phyloP scores from a whole-genome alignment of 1,140 invertebrate genomes.

The Dendroctonus ponderosae region DNA sequence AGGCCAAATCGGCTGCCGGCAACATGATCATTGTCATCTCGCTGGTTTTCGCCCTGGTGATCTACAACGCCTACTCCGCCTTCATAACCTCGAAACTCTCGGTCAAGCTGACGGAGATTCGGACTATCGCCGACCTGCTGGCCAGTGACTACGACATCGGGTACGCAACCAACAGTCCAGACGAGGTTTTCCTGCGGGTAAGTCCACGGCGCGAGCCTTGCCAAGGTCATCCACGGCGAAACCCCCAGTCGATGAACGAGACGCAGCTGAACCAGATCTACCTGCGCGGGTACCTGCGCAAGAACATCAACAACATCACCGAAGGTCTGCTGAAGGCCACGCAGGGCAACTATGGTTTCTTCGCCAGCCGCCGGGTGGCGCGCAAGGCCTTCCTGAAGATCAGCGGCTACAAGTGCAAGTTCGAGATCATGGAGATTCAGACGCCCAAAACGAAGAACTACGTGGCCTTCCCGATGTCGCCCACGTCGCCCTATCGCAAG shows the following conservation, averaged over 20 bases:
- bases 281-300: conserved; percentile 38
- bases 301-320: conserved; percentile 34
- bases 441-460: conserved; percentile 29
- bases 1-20: conserved; percentile 56
- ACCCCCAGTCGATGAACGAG: conserved; percentile 30
- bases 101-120: conserved; percentile 58
- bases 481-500: conserved; percentile 35
- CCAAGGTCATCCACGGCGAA: neutral
- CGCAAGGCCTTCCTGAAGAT: conserved; percentile 33
- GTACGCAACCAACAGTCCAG: conserved; percentile 56
- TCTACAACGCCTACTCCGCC: conserved; percentile 57
- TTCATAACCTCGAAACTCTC: conserved; percentile 63
- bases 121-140: conserved; percentile 58
- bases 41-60: conserved; percentile 56
- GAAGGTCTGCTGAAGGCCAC: conserved; percentile 35
- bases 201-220: neutral
- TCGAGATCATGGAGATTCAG: conserved; percentile 36
- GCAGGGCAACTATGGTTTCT: conserved; percentile 38
- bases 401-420: conserved; percentile 38
- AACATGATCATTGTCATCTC: conserved; percentile 59
- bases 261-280: conserved; percentile 39
- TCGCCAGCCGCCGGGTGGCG: conserved; percentile 34
- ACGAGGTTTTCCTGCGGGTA: conserved; percentile 56
- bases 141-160: conserved; percentile 60
- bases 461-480: conserved; percentile 35